Evolutionary conservation across 2,113 vertebrate species (phyloP).

Genomic region (Sus scrofa): T2T-Sscrofa CM000812.6:6488001-6488500

Average conservation of each 20-base stretch:
- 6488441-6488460: neutral
- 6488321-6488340: neutral
- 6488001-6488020: neutral
- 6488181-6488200: neutral
- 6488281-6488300: neutral
- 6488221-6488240: accelerated
- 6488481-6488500: neutral
- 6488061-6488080: neutral
- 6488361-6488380: too few relatives aligned
- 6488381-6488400: neutral
- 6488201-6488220: neutral
- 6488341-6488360: neutral
- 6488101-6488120: too few relatives aligned
- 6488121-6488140: neutral
- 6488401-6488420: neutral
- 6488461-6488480: neutral
- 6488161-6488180: neutral
- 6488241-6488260: neutral
- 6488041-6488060: neutral
- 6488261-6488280: accelerated
- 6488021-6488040: neutral
- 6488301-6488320: accelerated
- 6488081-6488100: neutral
- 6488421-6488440: neutral
- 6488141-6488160: neutral